Percentiles rank a stretch among this genome's conserved stretches.
phyloP scores from a whole-genome alignment of 1,140 invertebrate species.

The Plectrocnemia conspersa region DNA sequence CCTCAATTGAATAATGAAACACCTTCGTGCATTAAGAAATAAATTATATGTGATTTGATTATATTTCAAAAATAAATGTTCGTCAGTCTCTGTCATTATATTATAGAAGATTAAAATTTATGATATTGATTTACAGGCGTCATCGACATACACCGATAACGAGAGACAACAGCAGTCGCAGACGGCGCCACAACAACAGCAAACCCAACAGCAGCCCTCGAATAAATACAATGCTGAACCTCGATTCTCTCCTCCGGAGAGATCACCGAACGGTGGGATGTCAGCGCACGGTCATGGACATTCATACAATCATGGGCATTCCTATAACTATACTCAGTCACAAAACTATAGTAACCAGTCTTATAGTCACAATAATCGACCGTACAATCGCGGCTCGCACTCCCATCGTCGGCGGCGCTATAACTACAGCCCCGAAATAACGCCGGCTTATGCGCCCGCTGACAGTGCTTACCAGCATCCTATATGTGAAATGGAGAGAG shows the following conservation, averaged over 20 bases:
- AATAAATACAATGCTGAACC: conserved; percentile 5
- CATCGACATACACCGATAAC: too few relatives aligned
- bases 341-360: conserved; percentile 41
- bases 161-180: background rate
- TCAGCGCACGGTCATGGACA: conserved; percentile 9
- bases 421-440: conserved; percentile 65
- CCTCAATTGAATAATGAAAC: too few relatives aligned
- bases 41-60: too few relatives aligned
- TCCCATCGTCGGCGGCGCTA: conserved; percentile 61
- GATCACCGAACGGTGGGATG: conserved; percentile 14
- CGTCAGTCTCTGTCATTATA: too few relatives aligned
- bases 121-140: too few relatives aligned
- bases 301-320: conserved; percentile 12
- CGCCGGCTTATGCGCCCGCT: conserved; percentile 50
- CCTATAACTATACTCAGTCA: conserved; percentile 14
- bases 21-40: too few relatives aligned
- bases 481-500: conserved; percentile 82
- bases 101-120: too few relatives aligned
- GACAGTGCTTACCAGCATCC: conserved; percentile 75
- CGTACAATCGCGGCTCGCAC: conserved; percentile 65
- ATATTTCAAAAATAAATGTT: too few relatives aligned
- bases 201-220: background rate
- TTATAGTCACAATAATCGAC: conserved; percentile 47
- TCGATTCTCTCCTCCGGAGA: background rate
- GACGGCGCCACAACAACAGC: background rate